Conservation (phyloP, 1,140 invertebrate species). For the Oryzaephilus surinamensis region DNA sequence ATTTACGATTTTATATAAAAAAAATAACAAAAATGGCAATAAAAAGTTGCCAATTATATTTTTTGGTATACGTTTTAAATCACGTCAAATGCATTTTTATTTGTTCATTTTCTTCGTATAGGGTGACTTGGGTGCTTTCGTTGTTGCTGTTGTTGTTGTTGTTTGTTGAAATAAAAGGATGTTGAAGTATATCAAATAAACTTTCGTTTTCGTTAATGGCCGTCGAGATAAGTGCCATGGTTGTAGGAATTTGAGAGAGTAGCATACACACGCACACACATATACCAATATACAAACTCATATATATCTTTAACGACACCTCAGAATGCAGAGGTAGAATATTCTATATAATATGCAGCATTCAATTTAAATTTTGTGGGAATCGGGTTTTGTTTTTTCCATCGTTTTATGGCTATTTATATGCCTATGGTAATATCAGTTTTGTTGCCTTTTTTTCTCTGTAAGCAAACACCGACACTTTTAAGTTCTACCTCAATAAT, state of each 20-base stretch:
- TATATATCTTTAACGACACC: conserved; percentile 32
- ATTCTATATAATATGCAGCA: conserved; percentile 34
- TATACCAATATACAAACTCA: too few species aligned
- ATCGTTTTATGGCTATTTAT: conserved; percentile 32
- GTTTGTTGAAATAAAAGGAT: conserved; percentile 10
- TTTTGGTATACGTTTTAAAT: too few species aligned
- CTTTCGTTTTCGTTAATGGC: conserved; percentile 28
- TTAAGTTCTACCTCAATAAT: conserved; percentile 25
- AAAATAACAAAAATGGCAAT: too few species aligned
- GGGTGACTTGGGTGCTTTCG: too few species aligned
- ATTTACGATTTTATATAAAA: too few species aligned
- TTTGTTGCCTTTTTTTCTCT: conserved; percentile 25
- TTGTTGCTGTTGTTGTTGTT: conserved; percentile 13
- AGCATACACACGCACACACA: too few species aligned
- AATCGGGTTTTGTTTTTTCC: conserved; percentile 26
- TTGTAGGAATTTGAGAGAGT: conserved; percentile 24
- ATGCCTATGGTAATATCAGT: conserved; percentile 30
- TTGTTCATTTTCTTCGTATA: too few species aligned
- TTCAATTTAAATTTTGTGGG: conserved; percentile 34
- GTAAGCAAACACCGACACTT: conserved; percentile 19
- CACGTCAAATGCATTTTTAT: too few species aligned
- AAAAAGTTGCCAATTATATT: too few species aligned
- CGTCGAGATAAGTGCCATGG: conserved; percentile 23
- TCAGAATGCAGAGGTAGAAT: conserved; percentile 30
- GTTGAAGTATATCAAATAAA: conserved; percentile 20